Percentiles rank a stretch among this genome's conserved stretches.
phyloP scores from a whole-genome alignment of 2,888 invertebrate species.

The Silvanus unidentatus region DNA sequence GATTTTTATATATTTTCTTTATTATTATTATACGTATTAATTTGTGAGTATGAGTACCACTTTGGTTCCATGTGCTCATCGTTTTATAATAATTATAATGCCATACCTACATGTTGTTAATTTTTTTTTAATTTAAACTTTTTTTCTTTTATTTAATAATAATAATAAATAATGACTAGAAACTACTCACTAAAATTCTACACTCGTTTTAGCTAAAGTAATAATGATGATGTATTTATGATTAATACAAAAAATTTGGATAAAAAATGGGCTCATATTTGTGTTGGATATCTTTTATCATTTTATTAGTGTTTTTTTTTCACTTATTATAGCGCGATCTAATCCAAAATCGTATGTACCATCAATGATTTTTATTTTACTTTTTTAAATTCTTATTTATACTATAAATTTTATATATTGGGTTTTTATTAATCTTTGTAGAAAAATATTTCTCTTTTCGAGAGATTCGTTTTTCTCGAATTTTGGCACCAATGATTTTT shows the following conservation, averaged over 20 bases:
- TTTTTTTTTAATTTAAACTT: no score
- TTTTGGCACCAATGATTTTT: no score
- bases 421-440: no score
- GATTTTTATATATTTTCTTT: no score
- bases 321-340: constrained; percentile 4
- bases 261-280: no score
- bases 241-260: no score
- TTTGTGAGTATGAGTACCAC: constrained; percentile 30
- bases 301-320: constrained; percentile 12
- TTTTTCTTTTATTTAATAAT: no score
- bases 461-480: no score
- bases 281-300: neutral
- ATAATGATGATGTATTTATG: constrained; percentile 28
- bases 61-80: constrained; percentile 19
- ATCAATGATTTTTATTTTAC: no score
- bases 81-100: constrained; percentile 23
- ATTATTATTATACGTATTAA: constrained; percentile 11
- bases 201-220: constrained; percentile 41
- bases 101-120: constrained; percentile 33
- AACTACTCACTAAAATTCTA: constrained; percentile 33
- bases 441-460: no score
- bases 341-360: constrained; percentile 1
- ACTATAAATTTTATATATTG: no score
- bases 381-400: no score
- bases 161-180: constrained; percentile 36